These are phyloP conservation scores for Eulemur albifrons DNA, from an alignment of 2,797 vertebrate species.

Conservation along the genomic window DNA sequence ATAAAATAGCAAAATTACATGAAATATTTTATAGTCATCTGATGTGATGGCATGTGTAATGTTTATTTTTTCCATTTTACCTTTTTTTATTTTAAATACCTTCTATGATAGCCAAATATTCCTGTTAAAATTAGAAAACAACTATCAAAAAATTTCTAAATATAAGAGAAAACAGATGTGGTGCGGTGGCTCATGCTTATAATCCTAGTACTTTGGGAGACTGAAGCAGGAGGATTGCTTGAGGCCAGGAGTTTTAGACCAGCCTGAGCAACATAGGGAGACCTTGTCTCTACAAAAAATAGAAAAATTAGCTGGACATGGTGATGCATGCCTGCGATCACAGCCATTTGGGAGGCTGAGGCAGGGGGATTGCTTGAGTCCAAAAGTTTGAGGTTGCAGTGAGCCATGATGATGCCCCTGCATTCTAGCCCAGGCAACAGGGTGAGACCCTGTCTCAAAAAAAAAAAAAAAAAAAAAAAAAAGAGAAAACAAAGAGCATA, in stretches of 20 bases:
- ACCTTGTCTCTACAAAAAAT: too few species aligned
- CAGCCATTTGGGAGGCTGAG: not conserved
- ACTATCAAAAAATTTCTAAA: not conserved
- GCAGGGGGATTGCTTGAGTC: not conserved
- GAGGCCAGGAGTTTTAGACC: too few species aligned
- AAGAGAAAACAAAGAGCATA: not conserved
- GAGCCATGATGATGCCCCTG: not conserved
- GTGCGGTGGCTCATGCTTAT: too few species aligned
- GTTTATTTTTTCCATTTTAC: not conserved
- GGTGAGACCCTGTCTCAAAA: too few species aligned
- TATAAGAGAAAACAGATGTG: too few species aligned
- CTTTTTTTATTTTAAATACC: not conserved
- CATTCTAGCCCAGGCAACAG: too few species aligned
- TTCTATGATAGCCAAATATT: not conserved
- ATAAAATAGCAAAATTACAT: not conserved
- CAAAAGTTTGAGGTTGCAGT: not conserved
- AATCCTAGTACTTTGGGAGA: too few species aligned
- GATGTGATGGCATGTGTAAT: not conserved
- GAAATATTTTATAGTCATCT: not conserved
- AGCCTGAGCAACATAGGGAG: not conserved
- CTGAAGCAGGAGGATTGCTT: too few species aligned
- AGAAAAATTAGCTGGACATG: not conserved
- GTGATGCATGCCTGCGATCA: not conserved
- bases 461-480: too few species aligned
- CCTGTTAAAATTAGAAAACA: not conserved